phyloP scores from a whole-genome alignment of 2,797 vertebrate species.

The Rhinogobio ventralis region DNA sequence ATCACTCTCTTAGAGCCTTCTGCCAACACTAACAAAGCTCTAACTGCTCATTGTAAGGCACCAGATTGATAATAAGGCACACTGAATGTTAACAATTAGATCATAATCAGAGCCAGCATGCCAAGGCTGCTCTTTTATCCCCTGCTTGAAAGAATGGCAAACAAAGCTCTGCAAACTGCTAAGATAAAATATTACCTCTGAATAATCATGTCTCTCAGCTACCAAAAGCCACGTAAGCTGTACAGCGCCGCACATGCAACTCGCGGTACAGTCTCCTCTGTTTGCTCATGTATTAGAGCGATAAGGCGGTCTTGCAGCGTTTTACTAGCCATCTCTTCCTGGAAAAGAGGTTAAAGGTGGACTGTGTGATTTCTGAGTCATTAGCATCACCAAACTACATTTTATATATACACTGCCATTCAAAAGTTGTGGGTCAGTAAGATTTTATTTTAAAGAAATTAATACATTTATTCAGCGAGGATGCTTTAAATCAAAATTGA shows the following conservation, averaged over 20 bases:
- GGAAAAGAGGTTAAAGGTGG: slow-evolving; percentile 28
- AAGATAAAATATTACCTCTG: slow-evolving; percentile 79
- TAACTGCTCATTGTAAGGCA: slow-evolving; percentile 72
- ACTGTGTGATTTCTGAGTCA: background rate
- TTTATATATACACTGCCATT: background rate
- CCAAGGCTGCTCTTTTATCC: slow-evolving; percentile 89
- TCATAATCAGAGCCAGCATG: slow-evolving; percentile 91
- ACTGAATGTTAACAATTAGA: slow-evolving; percentile 89
- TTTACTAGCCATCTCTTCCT: slow-evolving; percentile 18
- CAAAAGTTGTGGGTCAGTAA: background rate
- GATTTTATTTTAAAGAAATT: background rate
- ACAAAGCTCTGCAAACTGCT: slow-evolving; percentile 83
- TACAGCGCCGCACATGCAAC: slow-evolving; percentile 58
- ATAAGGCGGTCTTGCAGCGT: slow-evolving; percentile 68
- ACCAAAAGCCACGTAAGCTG: slow-evolving; percentile 75
- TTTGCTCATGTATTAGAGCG: slow-evolving; percentile 76
- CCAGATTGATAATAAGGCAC: slow-evolving; percentile 72
- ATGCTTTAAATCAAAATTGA: background rate
- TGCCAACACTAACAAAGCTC: slow-evolving; percentile 70
- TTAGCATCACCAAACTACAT: background rate
- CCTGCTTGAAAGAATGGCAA: slow-evolving; percentile 91
- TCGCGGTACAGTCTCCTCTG: slow-evolving; percentile 71
- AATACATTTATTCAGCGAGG: background rate
- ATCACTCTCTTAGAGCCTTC: slow-evolving; percentile 71
- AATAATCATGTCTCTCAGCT: slow-evolving; percentile 75